Evolutionary conservation across 2,113 vertebrate genomes (phyloP).

Genomic region (Microtus pennsylvanicus): DNA sequence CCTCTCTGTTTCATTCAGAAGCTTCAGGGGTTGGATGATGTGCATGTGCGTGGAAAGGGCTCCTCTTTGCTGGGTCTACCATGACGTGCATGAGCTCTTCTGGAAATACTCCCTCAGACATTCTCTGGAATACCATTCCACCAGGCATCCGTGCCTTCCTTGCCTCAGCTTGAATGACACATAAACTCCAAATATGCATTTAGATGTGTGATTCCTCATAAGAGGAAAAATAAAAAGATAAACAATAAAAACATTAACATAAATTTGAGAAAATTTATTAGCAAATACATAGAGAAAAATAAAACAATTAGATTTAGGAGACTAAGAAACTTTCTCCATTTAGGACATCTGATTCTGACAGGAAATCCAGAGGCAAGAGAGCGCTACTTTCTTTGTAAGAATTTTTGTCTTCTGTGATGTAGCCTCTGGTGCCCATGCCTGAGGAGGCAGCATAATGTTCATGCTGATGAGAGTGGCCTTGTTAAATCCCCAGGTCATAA

Average conservation of each 20-base stretch:
- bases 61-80: neutral
- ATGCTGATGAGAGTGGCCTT: too few species aligned
- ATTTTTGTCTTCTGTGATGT: neutral
- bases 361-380: neutral
- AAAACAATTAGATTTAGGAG: neutral
- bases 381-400: neutral
- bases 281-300: neutral
- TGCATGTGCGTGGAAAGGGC: fast-evolving
- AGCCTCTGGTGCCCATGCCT: neutral
- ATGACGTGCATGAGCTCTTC: neutral
- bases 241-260: neutral
- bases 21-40: too few species aligned
- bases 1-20: neutral
- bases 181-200: neutral
- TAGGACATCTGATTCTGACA: neutral
- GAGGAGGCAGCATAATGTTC: neutral
- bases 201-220: neutral
- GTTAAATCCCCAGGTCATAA: too few species aligned
- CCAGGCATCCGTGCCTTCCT: neutral
- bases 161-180: neutral
- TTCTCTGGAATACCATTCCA: neutral
- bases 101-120: neutral
- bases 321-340: neutral
- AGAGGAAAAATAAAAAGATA: neutral
- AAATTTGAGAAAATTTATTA: neutral